These are phyloP conservation scores for Diplazon laetatorius DNA, from an alignment of 2,888 invertebrate species.

Conservation along the genomic window DNA sequence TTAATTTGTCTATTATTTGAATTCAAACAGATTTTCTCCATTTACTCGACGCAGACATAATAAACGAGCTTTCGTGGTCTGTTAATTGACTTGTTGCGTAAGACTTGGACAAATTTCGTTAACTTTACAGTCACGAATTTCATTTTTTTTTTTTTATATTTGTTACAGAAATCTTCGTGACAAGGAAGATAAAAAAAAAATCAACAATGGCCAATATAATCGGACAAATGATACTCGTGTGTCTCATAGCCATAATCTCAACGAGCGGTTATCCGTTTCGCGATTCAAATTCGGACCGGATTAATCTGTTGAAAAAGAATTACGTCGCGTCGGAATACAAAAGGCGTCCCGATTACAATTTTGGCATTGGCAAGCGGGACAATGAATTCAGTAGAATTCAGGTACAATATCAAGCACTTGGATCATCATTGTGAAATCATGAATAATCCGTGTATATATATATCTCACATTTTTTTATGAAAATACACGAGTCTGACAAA, in stretches of 20 bases:
- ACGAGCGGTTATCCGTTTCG: constrained; percentile 64
- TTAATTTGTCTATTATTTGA: background rate
- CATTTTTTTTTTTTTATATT: constrained; percentile 6
- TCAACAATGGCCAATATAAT: constrained; percentile 16
- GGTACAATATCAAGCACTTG: constrained; percentile 73
- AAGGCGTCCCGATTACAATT: constrained; percentile 84
- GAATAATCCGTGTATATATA: too few species aligned
- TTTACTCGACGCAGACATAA: too few species aligned
- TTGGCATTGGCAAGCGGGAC: constrained; percentile 82
- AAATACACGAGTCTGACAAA: too few species aligned
- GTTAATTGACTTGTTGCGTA: too few species aligned
- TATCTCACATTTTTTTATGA: too few species aligned
- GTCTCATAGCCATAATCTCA: constrained; percentile 46
- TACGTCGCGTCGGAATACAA: constrained; percentile 85
- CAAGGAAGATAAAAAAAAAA: background rate
- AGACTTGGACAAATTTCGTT: too few species aligned
- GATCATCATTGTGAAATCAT: too few species aligned
- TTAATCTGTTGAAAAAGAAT: too few species aligned
- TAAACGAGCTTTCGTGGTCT: too few species aligned
- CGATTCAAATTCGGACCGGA: constrained; percentile 47
- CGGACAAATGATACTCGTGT: constrained; percentile 38
- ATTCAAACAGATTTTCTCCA: too few species aligned
- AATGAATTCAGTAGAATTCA: constrained; percentile 81
- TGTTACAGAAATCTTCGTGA: constrained; percentile 18
- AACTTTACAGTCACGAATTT: too few species aligned